Evolutionary conservation across 2,113 vertebrate species (phyloP).

Genomic region (Calidris pugnax): DNA sequence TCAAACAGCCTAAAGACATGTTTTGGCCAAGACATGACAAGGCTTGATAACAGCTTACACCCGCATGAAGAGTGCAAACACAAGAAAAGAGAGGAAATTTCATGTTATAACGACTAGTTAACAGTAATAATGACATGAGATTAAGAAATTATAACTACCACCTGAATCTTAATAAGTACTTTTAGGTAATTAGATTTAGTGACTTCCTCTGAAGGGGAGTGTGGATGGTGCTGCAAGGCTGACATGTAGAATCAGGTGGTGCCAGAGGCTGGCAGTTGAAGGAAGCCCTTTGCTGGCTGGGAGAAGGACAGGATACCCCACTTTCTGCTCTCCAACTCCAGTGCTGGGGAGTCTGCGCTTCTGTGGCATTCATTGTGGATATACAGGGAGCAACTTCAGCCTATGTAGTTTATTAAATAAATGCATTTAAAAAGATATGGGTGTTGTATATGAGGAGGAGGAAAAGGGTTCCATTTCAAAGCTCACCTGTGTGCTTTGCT

Average conservation of each 20-base stretch:
- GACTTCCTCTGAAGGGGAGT: background rate
- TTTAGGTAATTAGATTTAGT: background rate
- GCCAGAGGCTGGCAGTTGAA: background rate
- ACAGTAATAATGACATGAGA: background rate
- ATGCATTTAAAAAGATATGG: fast-evolving
- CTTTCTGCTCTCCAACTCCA: background rate
- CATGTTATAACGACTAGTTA: background rate
- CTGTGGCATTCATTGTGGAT: fast-evolving
- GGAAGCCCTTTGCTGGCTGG: background rate
- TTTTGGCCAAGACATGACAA: background rate
- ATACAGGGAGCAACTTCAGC: background rate
- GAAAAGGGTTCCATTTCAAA: background rate
- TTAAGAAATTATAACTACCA: background rate
- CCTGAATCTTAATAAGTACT: background rate
- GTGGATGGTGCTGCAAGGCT: background rate
- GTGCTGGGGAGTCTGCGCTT: background rate
- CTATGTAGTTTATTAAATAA: background rate
- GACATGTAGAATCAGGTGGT: background rate
- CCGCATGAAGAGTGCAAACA: background rate
- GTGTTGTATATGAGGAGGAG: background rate
- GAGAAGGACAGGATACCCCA: background rate
- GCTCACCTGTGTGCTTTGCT: background rate
- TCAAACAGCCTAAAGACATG: background rate
- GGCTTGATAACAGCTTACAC: background rate
- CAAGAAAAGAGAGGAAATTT: background rate